Conservation (phyloP, 2,113 vertebrate genomes). For the Empidonax traillii region DNA sequence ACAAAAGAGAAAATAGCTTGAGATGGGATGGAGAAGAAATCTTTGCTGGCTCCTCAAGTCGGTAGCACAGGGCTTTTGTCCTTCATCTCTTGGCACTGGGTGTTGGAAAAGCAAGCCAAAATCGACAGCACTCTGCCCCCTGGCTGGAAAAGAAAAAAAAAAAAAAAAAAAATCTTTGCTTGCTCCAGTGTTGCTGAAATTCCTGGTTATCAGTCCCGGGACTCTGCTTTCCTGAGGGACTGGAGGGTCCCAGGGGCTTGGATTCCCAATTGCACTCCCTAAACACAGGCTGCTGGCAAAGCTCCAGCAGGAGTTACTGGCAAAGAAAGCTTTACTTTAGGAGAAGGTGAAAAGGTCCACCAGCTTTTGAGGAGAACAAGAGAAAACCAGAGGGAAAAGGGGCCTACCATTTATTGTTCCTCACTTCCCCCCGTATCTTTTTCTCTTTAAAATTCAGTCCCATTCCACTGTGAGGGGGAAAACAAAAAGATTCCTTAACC, state of each 20-base stretch:
- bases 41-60: background rate
- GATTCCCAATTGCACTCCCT: background rate
- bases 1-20: background rate
- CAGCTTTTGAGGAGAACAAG: background rate
- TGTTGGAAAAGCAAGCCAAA: background rate
- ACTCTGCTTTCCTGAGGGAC: background rate
- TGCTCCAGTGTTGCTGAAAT: background rate
- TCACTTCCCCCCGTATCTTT: background rate
- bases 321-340: background rate
- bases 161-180: background rate
- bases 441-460: background rate
- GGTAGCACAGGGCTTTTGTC: background rate
- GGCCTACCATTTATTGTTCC: background rate
- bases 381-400: background rate
- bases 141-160: background rate
- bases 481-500: background rate
- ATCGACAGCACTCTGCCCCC: background rate
- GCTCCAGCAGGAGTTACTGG: background rate
- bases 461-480: fast-evolving
- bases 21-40: background rate
- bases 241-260: background rate
- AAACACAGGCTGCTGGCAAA: background rate
- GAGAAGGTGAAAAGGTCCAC: background rate
- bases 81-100: background rate
- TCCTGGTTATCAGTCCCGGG: background rate